Percentiles rank a stretch among this genome's conserved stretches.
These are phyloP conservation scores for Cheilosia vulpina DNA, from an alignment of 2,888 invertebrate species.

Conservation along the genomic window DNA sequence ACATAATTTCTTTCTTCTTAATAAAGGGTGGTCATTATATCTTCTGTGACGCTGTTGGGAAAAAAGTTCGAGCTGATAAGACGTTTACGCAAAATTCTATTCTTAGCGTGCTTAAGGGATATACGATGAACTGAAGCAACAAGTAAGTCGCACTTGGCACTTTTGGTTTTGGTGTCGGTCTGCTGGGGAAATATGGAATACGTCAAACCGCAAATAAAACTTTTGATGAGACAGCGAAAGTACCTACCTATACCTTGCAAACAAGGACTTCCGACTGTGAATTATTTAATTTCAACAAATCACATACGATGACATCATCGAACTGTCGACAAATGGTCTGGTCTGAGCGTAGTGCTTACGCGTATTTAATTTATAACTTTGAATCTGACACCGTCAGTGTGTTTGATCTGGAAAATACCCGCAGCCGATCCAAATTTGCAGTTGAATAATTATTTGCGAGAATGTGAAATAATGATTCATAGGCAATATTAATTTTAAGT, in stretches of 20 bases:
- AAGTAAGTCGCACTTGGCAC: not conserved
- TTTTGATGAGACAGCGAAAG: not conserved
- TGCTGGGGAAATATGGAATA: not conserved
- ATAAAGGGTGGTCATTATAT: constrained; percentile 3
- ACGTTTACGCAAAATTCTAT: constrained; percentile 55
- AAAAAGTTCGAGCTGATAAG: constrained; percentile 47
- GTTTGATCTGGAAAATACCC: constrained; percentile 3
- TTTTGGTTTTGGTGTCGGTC: not conserved
- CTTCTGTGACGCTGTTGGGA: not conserved
- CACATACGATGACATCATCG: constrained; percentile 22
- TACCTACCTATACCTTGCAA: not conserved
- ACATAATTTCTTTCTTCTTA: constrained; percentile 25
- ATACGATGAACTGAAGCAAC: constrained; percentile 25
- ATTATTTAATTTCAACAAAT: constrained; percentile 4
- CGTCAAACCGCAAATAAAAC: constrained; percentile 4
- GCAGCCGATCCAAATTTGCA: not conserved
- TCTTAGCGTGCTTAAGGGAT: constrained; percentile 47
- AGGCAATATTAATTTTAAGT: too few species aligned
- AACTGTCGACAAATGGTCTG: constrained; percentile 32
- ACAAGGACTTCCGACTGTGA: not conserved
- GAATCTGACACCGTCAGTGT: not conserved
- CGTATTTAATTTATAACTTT: not conserved
- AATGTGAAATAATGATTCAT: too few species aligned
- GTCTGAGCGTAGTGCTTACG: not conserved
- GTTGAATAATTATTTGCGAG: not conserved